Evolutionary conservation across 2,113 vertebrate genomes (phyloP), one percentile per base, ranked within the genome.

Genomic region (Phylloscopus trochiloides): DNA sequence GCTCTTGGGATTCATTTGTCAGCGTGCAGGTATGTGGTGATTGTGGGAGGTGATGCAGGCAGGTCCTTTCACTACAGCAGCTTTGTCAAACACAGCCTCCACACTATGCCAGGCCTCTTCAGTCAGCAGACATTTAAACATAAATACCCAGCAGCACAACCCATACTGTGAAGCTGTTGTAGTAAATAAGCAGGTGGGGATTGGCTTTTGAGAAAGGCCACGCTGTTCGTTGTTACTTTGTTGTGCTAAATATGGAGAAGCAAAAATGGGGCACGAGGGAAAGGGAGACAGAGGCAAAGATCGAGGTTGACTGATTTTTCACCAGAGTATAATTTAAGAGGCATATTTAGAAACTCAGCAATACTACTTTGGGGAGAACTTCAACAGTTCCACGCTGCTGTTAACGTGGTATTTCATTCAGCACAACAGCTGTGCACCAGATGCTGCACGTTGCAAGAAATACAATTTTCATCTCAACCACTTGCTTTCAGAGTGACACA

Each of bases 341-440:
- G 95, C 95, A 94, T 93, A 97, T 94, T 92, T 71, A 91, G 97
- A 97, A 97, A 95, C 79, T 90, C 88, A 51, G 94, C 94, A 94
- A 93, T 89, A 48, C 87, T 78, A 78, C 94, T 96, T 96, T 32
- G n/a, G 95, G 96, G 96, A 94, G 94, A 96, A 77, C 83, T 96
- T 96, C 83, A 89, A 57, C 77, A 91, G 45, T 72, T 84, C 65
- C 71, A 78, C 3, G 0, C 74, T 87, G 76, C 97, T 28, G 54
- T 96, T 86, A 94, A 86, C 71, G 90, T 97, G 95, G 96, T 96
- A 94, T 96, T 91, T 78, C 54, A 73, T 73, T 96, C 93, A 85
- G 74, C 18, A 10, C 87, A 94, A 88, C 98, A 98, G 98, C 97
- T 98, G 98, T 94, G 94, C 54, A 31, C 96, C 98, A 98, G 97